Percentiles rank a stretch among this genome's conserved stretches.
Evolutionary conservation across 2,888 invertebrate genomes (phyloP).

Genomic region (Melolontha melolontha): DNA sequence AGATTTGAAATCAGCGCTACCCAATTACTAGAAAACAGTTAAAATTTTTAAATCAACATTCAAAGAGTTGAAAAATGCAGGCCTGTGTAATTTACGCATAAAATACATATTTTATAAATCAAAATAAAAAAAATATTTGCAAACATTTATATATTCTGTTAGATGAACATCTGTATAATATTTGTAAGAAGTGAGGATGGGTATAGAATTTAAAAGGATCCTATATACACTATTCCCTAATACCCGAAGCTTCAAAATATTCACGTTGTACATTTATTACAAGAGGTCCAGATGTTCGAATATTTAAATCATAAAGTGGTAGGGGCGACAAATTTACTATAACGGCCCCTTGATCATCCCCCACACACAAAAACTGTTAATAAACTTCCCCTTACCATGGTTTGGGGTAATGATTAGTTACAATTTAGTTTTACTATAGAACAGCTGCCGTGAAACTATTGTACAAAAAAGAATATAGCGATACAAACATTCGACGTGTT

Average conservation of each 20-base stretch:
- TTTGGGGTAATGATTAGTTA: slow-evolving; percentile 27
- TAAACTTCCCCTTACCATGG: slow-evolving; percentile 25
- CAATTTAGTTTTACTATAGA: slow-evolving; percentile 32
- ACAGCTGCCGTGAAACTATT: slow-evolving; percentile 12
- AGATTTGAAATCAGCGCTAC: too few species aligned
- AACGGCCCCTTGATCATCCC: slow-evolving; percentile 35
- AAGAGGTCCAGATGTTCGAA: slow-evolving; percentile 40
- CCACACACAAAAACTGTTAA: slow-evolving; percentile 38
- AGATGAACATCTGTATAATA: too few species aligned
- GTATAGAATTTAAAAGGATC: too few species aligned
- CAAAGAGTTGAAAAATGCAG: too few species aligned
- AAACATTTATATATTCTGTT: too few species aligned
- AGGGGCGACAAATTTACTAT: slow-evolving; percentile 35
- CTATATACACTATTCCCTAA: slow-evolving; percentile 5
- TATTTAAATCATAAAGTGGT: slow-evolving; percentile 27
- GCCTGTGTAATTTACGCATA: too few species aligned
- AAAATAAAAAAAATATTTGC: too few species aligned
- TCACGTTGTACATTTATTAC: slow-evolving; percentile 26
- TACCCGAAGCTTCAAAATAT: slow-evolving; percentile 2
- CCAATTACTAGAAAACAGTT: too few species aligned
- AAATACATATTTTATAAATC: too few species aligned
- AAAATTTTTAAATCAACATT: too few species aligned
- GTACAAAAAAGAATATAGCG: slow-evolving; percentile 1
- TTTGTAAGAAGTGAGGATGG: too few species aligned
- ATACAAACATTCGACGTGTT: neutral